These are phyloP conservation scores for Capricornis sumatraensis DNA, from an alignment of 2,113 vertebrate genomes.

Conservation along the genomic window DNA sequence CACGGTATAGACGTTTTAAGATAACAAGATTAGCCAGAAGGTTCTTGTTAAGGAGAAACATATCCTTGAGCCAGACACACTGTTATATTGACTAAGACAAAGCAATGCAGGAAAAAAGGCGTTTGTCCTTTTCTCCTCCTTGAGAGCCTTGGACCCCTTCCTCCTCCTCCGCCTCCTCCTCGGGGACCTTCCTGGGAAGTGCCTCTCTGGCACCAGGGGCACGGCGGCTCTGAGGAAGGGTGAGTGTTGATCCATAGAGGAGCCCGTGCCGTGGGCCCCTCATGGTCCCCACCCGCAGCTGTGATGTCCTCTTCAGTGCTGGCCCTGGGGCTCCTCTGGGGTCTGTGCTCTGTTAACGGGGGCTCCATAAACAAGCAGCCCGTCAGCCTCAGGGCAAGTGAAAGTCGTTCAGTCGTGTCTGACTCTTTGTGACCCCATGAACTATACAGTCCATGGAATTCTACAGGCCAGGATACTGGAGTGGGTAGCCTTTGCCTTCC, in stretches of 20 bases:
- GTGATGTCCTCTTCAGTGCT: not conserved
- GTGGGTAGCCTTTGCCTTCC: not conserved
- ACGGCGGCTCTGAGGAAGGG: not conserved
- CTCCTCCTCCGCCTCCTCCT: not conserved
- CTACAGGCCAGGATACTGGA: not conserved
- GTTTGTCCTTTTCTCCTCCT: not conserved
- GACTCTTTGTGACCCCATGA: not conserved
- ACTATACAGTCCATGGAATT: not conserved
- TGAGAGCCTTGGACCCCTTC: not conserved
- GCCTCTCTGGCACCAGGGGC: accelerated
- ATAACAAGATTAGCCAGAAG: not conserved
- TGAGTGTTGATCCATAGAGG: not conserved
- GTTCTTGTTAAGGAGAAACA: not conserved
- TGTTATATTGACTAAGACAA: not conserved
- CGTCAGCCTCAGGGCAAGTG: accelerated
- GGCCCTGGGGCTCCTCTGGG: not conserved
- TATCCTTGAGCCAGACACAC: not conserved
- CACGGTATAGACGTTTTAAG: not conserved
- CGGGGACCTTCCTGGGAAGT: not conserved
- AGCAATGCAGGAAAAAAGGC: not conserved
- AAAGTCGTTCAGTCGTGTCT: not conserved
- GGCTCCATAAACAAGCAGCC: not conserved
- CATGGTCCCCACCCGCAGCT: not conserved
- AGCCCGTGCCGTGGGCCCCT: accelerated
- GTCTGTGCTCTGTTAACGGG: accelerated